Evolutionary conservation across 1,140 invertebrate species (phyloP).

Genomic region (Listronotus bonariensis): DNA sequence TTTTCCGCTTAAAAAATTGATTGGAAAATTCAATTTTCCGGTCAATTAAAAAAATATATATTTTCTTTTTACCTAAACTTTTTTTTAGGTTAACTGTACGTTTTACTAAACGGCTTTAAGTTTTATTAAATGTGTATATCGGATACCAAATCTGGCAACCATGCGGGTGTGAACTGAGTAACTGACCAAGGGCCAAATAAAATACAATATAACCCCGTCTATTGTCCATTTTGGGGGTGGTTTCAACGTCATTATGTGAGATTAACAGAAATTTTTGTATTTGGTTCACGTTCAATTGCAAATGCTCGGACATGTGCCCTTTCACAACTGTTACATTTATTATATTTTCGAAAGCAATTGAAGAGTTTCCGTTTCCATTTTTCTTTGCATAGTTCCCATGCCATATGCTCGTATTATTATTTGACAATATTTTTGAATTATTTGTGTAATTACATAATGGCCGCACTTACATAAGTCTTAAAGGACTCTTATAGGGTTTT

Average conservation of each 20-base stretch:
- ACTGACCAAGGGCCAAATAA: conserved; percentile 32
- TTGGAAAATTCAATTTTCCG: too few species aligned
- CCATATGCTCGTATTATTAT: conserved; percentile 13
- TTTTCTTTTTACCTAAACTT: too few species aligned
- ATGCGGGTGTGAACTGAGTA: neutral
- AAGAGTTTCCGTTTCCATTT: conserved; percentile 23
- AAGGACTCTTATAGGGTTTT: neutral
- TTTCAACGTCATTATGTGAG: conserved; percentile 30
- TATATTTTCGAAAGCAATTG: conserved; percentile 23
- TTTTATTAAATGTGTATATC: too few species aligned
- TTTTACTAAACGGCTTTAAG: too few species aligned
- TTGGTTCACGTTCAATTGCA: conserved; percentile 25
- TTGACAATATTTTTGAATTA: conserved; percentile 12
- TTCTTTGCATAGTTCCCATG: conserved; percentile 10
- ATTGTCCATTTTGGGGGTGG: conserved; percentile 32
- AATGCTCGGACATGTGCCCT: conserved; percentile 28
- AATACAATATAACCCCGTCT: conserved; percentile 13
- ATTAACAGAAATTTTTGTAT: conserved; percentile 26
- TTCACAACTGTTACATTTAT: conserved; percentile 33
- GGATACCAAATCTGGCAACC: neutral
- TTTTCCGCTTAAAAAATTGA: too few species aligned
- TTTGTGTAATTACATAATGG: conserved; percentile 5
- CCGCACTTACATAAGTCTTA: neutral
- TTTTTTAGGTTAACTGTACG: too few species aligned
- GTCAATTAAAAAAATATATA: too few species aligned